Evolutionary conservation across 53 echinoderm and acorn worm species (phyloP).

Genomic region (Temnopleurus reevesii): DNA sequence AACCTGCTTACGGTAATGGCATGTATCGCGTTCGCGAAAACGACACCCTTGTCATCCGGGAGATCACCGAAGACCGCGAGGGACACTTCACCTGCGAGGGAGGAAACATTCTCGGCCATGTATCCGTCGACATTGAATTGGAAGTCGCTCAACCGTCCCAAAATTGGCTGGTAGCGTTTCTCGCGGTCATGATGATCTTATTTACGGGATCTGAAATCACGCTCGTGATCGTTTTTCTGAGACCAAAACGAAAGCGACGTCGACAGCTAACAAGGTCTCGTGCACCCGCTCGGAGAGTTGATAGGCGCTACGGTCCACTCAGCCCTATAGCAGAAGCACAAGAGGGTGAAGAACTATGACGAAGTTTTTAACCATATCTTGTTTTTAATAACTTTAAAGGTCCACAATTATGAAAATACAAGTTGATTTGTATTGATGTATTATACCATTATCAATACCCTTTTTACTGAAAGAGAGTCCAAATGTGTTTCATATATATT

Average conservation of each 20-base stretch:
- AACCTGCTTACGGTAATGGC: not conserved
- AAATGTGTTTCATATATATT: no score
- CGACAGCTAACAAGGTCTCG: not conserved
- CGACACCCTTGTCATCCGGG: constrained; percentile 13
- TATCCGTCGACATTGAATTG: not conserved
- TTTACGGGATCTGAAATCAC: not conserved
- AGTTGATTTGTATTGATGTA: no score
- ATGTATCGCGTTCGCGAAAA: constrained; percentile 14
- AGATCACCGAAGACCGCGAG: not conserved
- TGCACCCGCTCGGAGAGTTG: not conserved
- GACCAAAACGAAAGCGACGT: not conserved
- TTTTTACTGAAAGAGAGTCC: no score
- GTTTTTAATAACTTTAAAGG: no score
- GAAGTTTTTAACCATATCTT: not conserved
- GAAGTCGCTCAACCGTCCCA: not conserved
- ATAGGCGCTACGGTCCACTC: constrained; percentile 13
- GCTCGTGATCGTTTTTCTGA: not conserved
- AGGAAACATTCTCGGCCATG: constrained; percentile 16
- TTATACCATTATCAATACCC: no score
- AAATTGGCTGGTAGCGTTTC: not conserved
- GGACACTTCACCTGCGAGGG: constrained; percentile 19
- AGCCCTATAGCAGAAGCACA: not conserved
- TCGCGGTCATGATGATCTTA: not conserved
- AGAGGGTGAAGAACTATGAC: not conserved
- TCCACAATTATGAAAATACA: no score